Conservation (phyloP, 2,888 invertebrate species). For the Dryobotodes eremita region DNA sequence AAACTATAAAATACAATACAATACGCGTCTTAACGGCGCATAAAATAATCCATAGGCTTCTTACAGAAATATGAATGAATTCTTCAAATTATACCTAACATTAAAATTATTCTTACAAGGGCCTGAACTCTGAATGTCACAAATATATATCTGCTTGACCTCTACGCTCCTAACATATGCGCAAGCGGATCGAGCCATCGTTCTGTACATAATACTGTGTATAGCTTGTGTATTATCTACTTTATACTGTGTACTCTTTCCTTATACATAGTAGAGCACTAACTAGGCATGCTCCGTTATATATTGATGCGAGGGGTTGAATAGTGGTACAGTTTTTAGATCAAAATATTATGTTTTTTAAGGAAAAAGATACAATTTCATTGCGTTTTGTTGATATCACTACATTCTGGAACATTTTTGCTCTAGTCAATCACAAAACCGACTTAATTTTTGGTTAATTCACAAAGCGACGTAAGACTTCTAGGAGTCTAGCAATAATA, state of each 20-base stretch:
- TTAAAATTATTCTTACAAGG: background rate
- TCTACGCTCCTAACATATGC: conserved; percentile 59
- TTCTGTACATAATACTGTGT: conserved; percentile 73
- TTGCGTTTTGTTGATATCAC: background rate
- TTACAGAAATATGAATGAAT: background rate
- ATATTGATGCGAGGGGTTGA: conserved; percentile 2
- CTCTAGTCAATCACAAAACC: background rate
- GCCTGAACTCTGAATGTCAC: background rate
- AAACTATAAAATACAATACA: background rate
- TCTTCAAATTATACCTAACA: background rate
- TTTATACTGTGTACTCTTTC: conserved; percentile 25
- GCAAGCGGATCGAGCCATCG: conserved; percentile 67
- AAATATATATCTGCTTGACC: conserved; percentile 31
- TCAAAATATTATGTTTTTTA: background rate
- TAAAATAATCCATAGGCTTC: background rate
- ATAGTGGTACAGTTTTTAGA: conserved; percentile 36
- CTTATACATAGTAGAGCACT: conserved; percentile 38
- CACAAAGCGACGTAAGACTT: background rate
- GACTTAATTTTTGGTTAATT: no score
- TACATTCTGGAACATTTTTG: background rate
- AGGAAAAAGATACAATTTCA: no score
- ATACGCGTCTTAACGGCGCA: background rate
- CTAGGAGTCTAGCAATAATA: background rate
- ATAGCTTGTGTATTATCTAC: conserved; percentile 45
- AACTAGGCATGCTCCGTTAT: conserved; percentile 63